Conservation (phyloP, 2,888 invertebrate species). For the Hemithea aestivaria region DNA sequence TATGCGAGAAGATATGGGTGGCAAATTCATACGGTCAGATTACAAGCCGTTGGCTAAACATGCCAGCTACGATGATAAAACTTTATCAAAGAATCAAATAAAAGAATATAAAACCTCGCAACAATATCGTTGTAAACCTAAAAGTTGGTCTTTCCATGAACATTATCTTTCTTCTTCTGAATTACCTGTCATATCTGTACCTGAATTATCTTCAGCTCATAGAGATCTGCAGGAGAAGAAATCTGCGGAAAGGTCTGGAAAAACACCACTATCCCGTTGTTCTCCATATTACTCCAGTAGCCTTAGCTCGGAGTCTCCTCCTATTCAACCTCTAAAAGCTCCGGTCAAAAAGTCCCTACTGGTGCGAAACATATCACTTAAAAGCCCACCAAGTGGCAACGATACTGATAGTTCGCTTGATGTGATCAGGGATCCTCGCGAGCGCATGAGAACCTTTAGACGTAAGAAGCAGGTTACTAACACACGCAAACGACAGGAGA, state of each 20-base stretch:
- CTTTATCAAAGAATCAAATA: constrained; percentile 81
- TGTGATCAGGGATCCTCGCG: constrained; percentile 83
- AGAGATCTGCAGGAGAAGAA: constrained; percentile 70
- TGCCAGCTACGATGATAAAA: constrained; percentile 83
- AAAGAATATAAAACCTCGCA: constrained; percentile 80
- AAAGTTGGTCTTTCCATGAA: constrained; percentile 83
- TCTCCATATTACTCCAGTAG: constrained; percentile 88
- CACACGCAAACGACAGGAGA: constrained; percentile 77
- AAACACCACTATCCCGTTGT: constrained; percentile 81
- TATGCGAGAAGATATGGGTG: constrained; percentile 56
- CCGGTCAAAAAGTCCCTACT: constrained; percentile 82
- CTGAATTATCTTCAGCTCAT: constrained; percentile 70
- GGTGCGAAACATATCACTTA: constrained; percentile 79
- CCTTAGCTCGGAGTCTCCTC: constrained; percentile 85
- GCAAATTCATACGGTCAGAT: constrained; percentile 72
- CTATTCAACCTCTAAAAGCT: constrained; percentile 82
- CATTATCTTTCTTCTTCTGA: constrained; percentile 79
- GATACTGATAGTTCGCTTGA: constrained; percentile 86
- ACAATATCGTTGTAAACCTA: constrained; percentile 77
- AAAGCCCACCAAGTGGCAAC: constrained; percentile 86
- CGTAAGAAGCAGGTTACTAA: constrained; percentile 82
- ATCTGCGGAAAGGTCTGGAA: constrained; percentile 65
- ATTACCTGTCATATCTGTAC: constrained; percentile 75
- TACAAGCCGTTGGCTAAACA: constrained; percentile 81
- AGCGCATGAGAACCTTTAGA: constrained; percentile 83